Conservation (phyloP, 2,113 vertebrate genomes). For the Lonchura striata region DNA sequence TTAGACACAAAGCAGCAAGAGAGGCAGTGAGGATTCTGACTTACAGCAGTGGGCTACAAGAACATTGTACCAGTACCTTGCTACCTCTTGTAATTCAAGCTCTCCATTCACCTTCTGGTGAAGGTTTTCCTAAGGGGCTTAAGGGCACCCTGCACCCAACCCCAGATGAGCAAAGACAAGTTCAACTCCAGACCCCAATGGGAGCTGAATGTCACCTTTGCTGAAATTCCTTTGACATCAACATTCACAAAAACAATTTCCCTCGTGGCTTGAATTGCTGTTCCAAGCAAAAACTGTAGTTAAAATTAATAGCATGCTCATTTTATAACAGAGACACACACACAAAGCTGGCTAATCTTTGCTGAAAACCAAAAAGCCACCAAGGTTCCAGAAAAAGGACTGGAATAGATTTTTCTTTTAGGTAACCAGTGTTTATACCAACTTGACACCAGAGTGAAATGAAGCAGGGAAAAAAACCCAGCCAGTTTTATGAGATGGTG, state of each 20-base stretch:
- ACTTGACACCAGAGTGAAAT: accelerated
- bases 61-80: accelerated
- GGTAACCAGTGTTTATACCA: background rate
- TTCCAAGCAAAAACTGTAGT: background rate
- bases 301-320: background rate
- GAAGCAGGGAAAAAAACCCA: background rate
- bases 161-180: accelerated
- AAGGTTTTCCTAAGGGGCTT: background rate
- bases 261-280: background rate
- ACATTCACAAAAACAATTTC: background rate
- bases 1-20: background rate
- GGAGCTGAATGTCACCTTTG: background rate
- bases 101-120: background rate
- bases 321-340: background rate
- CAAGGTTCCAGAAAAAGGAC: background rate
- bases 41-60: background rate
- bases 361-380: background rate
- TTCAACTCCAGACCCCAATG: background rate
- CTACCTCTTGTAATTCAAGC: background rate
- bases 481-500: background rate
- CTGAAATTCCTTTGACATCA: background rate
- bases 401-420: background rate
- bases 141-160: background rate
- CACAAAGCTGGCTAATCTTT: background rate
- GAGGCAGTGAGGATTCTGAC: background rate